Evolutionary conservation across 2,888 invertebrate genomes (phyloP).

Genomic region (Drosophila aldrichi): DNA sequence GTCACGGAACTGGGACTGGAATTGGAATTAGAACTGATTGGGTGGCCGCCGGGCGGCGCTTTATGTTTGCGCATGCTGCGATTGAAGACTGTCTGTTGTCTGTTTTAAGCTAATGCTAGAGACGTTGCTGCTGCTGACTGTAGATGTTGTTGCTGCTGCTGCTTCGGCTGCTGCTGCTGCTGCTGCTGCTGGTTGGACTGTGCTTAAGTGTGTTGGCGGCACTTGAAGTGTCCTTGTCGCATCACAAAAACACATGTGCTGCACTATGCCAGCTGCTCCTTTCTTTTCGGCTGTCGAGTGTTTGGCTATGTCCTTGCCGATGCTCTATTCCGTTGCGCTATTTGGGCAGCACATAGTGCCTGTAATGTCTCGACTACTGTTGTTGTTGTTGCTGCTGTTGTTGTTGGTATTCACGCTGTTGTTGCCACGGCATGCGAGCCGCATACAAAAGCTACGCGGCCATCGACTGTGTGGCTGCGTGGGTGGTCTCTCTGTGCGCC

Average conservation of each 20-base stretch:
- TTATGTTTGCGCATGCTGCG: constrained; percentile 80
- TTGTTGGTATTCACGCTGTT: constrained; percentile 8
- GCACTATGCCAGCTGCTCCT: constrained; percentile 49
- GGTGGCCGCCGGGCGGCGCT: constrained; percentile 67
- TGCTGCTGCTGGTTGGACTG: constrained; percentile 31
- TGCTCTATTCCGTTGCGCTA: constrained; percentile 57
- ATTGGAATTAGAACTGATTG: constrained; percentile 30
- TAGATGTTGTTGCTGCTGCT: not conserved
- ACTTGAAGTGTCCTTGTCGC: constrained; percentile 78
- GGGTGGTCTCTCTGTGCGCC: not conserved
- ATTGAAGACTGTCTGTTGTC: constrained; percentile 44
- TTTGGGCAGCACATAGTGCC: constrained; percentile 65
- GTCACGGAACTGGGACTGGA: constrained; percentile 44
- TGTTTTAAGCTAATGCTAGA: constrained; percentile 49
- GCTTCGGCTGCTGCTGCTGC: constrained; percentile 14
- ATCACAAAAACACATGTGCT: constrained; percentile 74
- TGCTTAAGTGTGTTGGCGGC: constrained; percentile 65
- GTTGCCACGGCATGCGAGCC: constrained; percentile 47
- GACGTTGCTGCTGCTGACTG: constrained; percentile 23
- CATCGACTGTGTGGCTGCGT: constrained; percentile 34
- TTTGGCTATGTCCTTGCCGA: constrained; percentile 36
- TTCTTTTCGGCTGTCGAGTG: constrained; percentile 28
- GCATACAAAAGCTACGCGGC: constrained; percentile 58
- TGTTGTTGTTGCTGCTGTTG: constrained; percentile 5
- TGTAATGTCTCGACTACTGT: constrained; percentile 33